Conservation (phyloP, 1,140 invertebrate species). For the Homarus americanus region DNA sequence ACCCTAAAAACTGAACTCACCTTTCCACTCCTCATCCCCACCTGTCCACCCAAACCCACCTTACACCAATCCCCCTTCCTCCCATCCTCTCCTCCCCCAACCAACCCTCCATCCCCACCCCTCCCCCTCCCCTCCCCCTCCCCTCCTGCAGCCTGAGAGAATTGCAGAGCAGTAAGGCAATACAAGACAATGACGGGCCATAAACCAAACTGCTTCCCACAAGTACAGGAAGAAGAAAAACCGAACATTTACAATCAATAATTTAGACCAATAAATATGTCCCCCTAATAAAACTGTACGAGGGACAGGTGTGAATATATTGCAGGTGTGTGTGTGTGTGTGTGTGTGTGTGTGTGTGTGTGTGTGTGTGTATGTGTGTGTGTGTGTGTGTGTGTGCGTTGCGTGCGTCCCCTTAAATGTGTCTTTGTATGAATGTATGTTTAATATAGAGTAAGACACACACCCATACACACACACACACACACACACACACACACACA, state of each 20-base stretch:
- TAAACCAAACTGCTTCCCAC: neutral
- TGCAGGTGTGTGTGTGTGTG: neutral
- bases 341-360: neutral
- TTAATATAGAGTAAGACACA: neutral
- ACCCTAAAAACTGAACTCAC: too few species aligned
- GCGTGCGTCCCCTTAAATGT: too few species aligned
- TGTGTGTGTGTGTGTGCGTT: neutral
- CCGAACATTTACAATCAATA: conserved; percentile 1
- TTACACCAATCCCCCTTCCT: too few species aligned
- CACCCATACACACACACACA: conserved; percentile 4
- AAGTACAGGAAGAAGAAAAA: neutral
- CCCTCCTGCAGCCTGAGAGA: neutral
- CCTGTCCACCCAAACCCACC: too few species aligned
- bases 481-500: conserved; percentile 4
- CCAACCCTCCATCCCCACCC: too few species aligned
- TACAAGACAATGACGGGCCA: neutral
- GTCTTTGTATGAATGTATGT: too few species aligned
- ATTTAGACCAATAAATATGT: neutral
- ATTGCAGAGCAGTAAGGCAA: neutral
- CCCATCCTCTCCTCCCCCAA: too few species aligned
- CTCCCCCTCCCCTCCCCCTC: neutral
- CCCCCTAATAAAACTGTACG: neutral
- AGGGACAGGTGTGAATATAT: neutral
- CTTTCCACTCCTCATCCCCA: too few species aligned
- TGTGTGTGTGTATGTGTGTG: conserved; percentile 2